Evolutionary conservation across 2,797 vertebrate species (phyloP).

Genomic region (Bucorvus abyssinicus): DNA sequence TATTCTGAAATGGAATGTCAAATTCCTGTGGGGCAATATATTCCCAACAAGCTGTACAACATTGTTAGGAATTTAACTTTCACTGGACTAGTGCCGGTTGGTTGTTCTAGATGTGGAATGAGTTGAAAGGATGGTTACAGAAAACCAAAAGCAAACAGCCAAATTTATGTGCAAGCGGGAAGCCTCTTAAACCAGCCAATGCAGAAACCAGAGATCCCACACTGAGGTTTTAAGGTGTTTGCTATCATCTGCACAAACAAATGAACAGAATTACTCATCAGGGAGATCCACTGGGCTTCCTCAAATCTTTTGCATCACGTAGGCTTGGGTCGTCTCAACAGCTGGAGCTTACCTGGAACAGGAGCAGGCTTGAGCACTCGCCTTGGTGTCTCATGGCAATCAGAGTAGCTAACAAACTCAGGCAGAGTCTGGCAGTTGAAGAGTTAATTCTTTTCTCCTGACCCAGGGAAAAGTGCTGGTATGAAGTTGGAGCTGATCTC

Average conservation of each 20-base stretch:
- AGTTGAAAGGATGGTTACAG: neutral
- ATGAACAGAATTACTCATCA: neutral
- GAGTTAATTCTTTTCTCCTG: neutral
- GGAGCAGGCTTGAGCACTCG: neutral
- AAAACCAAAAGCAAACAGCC: neutral
- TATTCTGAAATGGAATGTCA: neutral
- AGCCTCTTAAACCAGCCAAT: neutral
- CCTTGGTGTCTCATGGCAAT: neutral
- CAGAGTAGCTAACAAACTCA: neutral
- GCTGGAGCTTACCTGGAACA: neutral
- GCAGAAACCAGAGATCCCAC: neutral
- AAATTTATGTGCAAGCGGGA: neutral
- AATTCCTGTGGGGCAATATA: neutral
- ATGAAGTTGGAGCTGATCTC: neutral
- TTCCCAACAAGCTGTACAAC: neutral
- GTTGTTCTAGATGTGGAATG: neutral
- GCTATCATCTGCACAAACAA: neutral
- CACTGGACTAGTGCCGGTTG: neutral
- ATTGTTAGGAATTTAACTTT: neutral
- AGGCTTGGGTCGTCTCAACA: neutral
- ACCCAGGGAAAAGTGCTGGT: neutral
- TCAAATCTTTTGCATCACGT: neutral
- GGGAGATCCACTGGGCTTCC: neutral
- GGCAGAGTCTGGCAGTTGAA: neutral
- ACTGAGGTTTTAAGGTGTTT: neutral